These are phyloP conservation scores for Aphis craccivora DNA, from an alignment of 1,140 invertebrate genomes.

Conservation along the genomic window DNA sequence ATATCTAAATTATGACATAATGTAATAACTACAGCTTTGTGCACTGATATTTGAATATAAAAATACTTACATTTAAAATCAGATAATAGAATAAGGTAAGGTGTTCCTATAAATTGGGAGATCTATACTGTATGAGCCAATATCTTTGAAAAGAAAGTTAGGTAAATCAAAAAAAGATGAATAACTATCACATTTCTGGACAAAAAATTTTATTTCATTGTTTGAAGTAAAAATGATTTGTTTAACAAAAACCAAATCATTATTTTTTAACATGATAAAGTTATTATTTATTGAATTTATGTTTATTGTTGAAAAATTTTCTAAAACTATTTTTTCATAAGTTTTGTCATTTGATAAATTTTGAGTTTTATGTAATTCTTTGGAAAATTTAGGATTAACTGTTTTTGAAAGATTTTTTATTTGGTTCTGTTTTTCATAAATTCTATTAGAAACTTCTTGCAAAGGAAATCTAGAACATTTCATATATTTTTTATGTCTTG, in stretches of 20 bases:
- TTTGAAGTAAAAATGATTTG: neutral
- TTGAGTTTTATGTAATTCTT: neutral
- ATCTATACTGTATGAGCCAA: neutral
- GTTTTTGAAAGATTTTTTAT: neutral
- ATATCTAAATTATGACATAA: neutral
- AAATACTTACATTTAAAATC: conserved; percentile 21
- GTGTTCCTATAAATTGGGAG: neutral
- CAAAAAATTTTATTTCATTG: neutral
- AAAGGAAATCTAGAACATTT: conserved; percentile 24
- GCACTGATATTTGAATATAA: neutral
- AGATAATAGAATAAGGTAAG: neutral
- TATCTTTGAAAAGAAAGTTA: neutral
- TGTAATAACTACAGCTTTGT: neutral
- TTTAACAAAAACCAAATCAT: neutral
- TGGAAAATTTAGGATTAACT: neutral
- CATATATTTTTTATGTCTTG: conserved; percentile 16
- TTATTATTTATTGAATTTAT: neutral
- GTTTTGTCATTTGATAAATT: neutral
- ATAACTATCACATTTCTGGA: neutral
- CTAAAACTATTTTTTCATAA: neutral
- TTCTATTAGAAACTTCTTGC: conserved; percentile 14
- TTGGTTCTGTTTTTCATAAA: neutral
- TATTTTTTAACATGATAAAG: neutral
- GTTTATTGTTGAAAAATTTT: neutral
- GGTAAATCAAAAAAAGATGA: neutral